Evolutionary conservation across 2,113 vertebrate species (phyloP).

Genomic region (Ophiodon elongatus): DNA sequence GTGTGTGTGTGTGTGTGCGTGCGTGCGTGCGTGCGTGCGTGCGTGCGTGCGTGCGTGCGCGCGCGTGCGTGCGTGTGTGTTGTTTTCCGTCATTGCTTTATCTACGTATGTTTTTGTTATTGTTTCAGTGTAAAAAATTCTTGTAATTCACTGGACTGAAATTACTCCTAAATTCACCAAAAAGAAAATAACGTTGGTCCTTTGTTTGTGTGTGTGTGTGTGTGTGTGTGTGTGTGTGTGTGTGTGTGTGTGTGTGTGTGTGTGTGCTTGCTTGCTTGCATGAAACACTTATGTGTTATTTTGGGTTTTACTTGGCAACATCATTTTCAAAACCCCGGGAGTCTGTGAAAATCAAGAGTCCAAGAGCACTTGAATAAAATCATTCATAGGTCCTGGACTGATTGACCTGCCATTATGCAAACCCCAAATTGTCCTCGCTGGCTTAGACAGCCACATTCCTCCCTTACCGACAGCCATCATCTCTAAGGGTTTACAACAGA

Average conservation of each 20-base stretch:
- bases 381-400: conserved; percentile 49
- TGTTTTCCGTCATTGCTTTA: not conserved
- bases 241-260: conserved; percentile 25
- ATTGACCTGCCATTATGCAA: conserved; percentile 68
- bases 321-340: conserved; percentile 35
- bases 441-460: conserved; percentile 56
- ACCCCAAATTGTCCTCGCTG: conserved; percentile 64
- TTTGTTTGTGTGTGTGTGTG: conserved; percentile 71
- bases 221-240: conserved; percentile 72
- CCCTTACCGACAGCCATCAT: conserved; percentile 49
- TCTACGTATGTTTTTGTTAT: not conserved
- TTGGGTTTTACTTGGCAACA: conserved; percentile 49
- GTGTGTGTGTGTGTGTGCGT: too few species aligned
- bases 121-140: not conserved
- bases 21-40: too few species aligned
- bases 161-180: not conserved
- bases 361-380: conserved; percentile 57
- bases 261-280: conserved; percentile 2
- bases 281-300: conserved; percentile 63
- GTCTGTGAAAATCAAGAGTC: conserved; percentile 45
- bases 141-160: conserved; percentile 16
- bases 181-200: too few species aligned
- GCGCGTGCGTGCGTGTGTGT: too few species aligned
- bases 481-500: conserved; percentile 41
- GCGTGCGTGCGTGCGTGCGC: too few species aligned